Conservation (phyloP, 2,888 invertebrate species). For the Tachina fera region DNA sequence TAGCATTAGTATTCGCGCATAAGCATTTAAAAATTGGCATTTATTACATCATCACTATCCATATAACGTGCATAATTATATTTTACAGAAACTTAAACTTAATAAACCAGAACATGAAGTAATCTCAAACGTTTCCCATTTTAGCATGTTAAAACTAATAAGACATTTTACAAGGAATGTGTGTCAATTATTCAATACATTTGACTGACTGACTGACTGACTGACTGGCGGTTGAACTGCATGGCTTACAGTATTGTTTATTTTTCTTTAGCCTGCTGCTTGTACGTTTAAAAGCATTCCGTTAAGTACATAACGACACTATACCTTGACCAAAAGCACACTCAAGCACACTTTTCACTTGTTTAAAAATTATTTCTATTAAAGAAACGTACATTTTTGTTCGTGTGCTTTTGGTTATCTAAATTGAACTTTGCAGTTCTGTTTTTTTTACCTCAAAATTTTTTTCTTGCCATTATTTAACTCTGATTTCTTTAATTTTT, state of each 20-base stretch:
- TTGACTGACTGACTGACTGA: background rate
- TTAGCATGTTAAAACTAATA: constrained; percentile 35
- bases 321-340: constrained; percentile 20
- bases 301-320: constrained; percentile 18
- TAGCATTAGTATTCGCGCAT: too few relatives aligned
- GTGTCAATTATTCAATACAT: constrained; percentile 33
- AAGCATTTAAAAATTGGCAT: too few relatives aligned
- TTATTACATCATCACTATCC: too few relatives aligned
- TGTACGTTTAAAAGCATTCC: constrained; percentile 12
- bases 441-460: constrained; percentile 36
- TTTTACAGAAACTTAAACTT: background rate
- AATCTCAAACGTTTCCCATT: constrained; percentile 31
- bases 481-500: constrained; percentile 12
- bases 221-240: background rate
- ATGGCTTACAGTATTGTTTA: background rate
- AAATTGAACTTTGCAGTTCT: constrained; percentile 48
- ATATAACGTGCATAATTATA: background rate
- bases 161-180: constrained; percentile 29
- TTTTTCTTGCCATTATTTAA: background rate
- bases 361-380: background rate
- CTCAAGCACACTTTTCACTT: background rate
- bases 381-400: background rate
- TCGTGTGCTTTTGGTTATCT: background rate
- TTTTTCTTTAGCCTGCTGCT: background rate
- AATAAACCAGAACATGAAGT: background rate